Percentiles rank a stretch among this genome's conserved stretches.
phyloP scores from a whole-genome alignment of 1,140 invertebrate species.

The Macrobrachium rosenbergii region DNA sequence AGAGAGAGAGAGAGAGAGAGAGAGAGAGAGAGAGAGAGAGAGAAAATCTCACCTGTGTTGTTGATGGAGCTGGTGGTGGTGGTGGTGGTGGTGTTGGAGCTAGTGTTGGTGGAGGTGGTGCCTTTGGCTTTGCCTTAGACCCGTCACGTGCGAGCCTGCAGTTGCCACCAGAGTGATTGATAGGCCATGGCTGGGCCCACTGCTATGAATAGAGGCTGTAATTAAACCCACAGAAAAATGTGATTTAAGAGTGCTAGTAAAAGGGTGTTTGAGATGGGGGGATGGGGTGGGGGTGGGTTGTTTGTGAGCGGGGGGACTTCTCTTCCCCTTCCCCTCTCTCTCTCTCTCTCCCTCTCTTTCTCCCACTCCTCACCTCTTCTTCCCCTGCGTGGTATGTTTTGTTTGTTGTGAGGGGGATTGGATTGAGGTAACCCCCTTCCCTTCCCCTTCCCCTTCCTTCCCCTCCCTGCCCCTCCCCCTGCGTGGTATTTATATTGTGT shows the following conservation, averaged over 20 bases:
- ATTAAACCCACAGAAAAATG: conserved; percentile 59
- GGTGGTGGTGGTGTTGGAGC: not conserved
- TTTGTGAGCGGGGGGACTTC: not conserved
- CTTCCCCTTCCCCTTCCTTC: too few relatives aligned
- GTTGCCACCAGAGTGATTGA: conserved; percentile 54
- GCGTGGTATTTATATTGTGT: too few relatives aligned
- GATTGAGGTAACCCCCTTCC: too few relatives aligned
- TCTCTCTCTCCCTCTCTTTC: too few relatives aligned
- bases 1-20: too few relatives aligned
- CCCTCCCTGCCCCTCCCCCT: too few relatives aligned
- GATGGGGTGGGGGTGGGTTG: not conserved
- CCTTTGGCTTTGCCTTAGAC: not conserved
- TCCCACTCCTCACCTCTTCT: too few relatives aligned
- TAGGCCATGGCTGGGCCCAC: conserved; percentile 35
- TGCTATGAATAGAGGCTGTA: conserved; percentile 59
- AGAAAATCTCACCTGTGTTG: too few relatives aligned
- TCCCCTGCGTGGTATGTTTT: too few relatives aligned
- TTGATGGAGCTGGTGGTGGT: not conserved
- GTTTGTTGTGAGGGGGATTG: conserved; percentile 1
- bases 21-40: too few relatives aligned
- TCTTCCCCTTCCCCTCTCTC: too few relatives aligned
- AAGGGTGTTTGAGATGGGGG: conserved; percentile 15
- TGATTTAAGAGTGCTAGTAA: conserved; percentile 55
- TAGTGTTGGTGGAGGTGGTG: too few relatives aligned
- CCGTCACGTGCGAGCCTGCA: conserved; percentile 46